phyloP scores from a whole-genome alignment of 1,140 invertebrate species.

The Wasmannia auropunctata region DNA sequence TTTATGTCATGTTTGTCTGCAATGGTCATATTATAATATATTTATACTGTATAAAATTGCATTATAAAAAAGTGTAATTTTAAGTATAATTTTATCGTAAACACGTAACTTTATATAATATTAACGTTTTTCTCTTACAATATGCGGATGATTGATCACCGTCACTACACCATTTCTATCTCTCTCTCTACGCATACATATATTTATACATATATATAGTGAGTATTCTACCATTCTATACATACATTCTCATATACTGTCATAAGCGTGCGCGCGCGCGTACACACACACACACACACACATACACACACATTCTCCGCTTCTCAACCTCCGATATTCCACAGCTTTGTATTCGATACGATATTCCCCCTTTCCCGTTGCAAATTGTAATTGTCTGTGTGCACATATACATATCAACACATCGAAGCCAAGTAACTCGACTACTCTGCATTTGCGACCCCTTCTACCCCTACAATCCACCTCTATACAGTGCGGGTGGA shows the following conservation, averaged over 20 bases:
- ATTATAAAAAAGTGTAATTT: background rate
- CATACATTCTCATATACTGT: background rate
- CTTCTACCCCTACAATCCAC: background rate
- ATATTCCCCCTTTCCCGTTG: background rate
- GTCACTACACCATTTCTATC: background rate
- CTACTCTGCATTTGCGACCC: slow-evolving; percentile 2
- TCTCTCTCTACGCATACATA: background rate
- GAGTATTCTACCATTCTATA: background rate
- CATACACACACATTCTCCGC: background rate
- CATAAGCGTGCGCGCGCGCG: background rate
- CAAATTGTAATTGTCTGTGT: slow-evolving; percentile 17
- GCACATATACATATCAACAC: background rate
- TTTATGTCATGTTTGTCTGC: background rate
- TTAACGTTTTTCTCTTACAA: background rate
- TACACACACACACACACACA: background rate
- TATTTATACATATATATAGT: background rate
- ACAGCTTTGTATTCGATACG: slow-evolving; percentile 35
- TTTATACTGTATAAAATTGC: background rate
- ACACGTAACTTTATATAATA: slow-evolving; percentile 11
- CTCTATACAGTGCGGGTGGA: slow-evolving; percentile 61
- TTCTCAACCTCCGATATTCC: slow-evolving; percentile 28
- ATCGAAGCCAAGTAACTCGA: background rate
- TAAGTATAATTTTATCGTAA: slow-evolving; percentile 16
- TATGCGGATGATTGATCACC: slow-evolving; percentile 28
- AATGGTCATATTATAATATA: background rate